phyloP scores from a whole-genome alignment of 2,797 vertebrate species.

The Eurystomus glaucurus region DNA sequence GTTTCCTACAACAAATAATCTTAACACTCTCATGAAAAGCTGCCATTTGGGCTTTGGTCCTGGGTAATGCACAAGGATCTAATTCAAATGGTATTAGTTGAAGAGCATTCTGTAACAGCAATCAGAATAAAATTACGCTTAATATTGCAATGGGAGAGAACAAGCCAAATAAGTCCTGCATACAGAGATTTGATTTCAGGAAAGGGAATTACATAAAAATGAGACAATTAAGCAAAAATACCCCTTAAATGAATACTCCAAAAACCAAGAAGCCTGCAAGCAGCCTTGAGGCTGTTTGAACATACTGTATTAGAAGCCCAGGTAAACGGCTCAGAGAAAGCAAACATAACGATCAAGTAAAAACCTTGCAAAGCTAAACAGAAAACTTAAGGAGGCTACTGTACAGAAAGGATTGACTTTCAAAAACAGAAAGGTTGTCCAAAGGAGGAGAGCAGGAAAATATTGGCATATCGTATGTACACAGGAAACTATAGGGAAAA shows the following conservation, averaged over 20 bases:
- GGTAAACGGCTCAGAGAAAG: constrained; percentile 12
- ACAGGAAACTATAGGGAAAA: too few relatives aligned
- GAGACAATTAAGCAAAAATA: constrained; percentile 24
- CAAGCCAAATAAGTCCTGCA: not conserved
- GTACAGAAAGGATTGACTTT: too few relatives aligned
- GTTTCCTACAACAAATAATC: not conserved
- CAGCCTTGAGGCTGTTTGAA: not conserved
- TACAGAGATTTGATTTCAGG: not conserved
- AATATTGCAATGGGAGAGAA: not conserved
- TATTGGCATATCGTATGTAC: too few relatives aligned
- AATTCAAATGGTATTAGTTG: not conserved
- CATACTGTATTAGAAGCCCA: not conserved
- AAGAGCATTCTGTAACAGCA: not conserved
- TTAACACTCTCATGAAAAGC: not conserved
- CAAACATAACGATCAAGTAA: not conserved
- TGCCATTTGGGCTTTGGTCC: not conserved
- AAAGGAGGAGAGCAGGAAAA: too few relatives aligned
- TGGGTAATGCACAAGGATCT: not conserved
- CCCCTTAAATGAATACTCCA: not conserved
- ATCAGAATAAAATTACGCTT: constrained; percentile 26
- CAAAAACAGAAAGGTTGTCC: too few relatives aligned
- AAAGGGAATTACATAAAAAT: constrained; percentile 12
- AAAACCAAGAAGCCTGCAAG: not conserved
- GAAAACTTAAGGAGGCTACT: not conserved
- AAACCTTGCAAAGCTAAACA: not conserved